Conservation (phyloP, 2,113 vertebrate species). For the Halcyon malimbica region DNA sequence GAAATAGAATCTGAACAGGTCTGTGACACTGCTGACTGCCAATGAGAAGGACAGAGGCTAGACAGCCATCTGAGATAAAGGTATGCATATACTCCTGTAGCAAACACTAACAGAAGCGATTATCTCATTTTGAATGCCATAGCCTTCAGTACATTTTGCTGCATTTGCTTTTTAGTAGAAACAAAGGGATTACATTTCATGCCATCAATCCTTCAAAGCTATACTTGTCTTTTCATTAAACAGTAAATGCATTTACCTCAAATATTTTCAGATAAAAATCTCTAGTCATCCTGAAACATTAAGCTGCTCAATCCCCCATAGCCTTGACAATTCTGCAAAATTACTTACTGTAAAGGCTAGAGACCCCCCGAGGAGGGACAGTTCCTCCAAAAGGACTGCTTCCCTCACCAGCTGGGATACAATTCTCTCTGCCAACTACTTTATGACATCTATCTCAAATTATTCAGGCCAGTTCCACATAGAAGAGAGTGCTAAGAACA, state of each 20-base stretch:
- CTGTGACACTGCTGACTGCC: neutral
- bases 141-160: neutral
- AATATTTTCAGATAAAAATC: constrained; percentile 60
- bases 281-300: constrained; percentile 30
- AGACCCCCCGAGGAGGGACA: neutral
- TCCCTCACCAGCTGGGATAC: neutral
- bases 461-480: constrained; percentile 27
- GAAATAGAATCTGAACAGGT: neutral
- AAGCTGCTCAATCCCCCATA: constrained; percentile 7
- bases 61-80: neutral
- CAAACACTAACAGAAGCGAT: neutral
- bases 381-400: neutral
- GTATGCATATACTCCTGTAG: neutral
- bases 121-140: neutral
- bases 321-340: constrained; percentile 5
- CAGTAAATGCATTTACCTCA: constrained; percentile 39
- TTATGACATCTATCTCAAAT: constrained; percentile 10
- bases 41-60: neutral
- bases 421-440: neutral
- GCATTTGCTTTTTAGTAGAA: constrained; percentile 24
- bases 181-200: constrained; percentile 23
- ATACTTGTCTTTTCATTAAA: constrained; percentile 55
- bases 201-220: constrained; percentile 49
- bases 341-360: constrained; percentile 12
- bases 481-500: constrained; percentile 29